phyloP scores from a whole-genome alignment of 2,797 vertebrate genomes.

The Xerus rutilus region DNA sequence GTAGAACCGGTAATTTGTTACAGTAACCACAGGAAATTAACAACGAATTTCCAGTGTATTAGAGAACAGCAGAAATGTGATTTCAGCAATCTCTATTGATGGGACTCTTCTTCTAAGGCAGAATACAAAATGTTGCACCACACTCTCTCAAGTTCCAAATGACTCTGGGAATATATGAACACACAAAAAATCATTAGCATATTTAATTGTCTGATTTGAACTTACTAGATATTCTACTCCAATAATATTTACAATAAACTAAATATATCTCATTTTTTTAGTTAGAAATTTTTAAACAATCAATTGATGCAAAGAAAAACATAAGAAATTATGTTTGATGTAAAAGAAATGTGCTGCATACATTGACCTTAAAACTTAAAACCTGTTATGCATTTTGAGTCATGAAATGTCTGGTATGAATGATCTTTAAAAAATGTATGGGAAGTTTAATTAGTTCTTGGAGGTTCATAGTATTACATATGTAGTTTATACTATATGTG shows the following conservation, averaged over 20 bases:
- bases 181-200: neutral
- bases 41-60: neutral
- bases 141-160: neutral
- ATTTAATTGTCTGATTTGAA: constrained; percentile 34
- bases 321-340: constrained; percentile 17
- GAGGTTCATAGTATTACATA: neutral
- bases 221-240: neutral
- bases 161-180: neutral
- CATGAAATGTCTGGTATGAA: neutral
- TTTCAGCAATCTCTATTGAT: neutral
- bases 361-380: constrained; percentile 25
- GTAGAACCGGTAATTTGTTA: neutral
- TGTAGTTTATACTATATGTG: neutral
- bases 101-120: neutral
- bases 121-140: neutral
- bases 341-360: neutral
- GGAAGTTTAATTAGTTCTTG: neutral
- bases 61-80: neutral
- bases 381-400: neutral
- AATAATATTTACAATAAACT: neutral
- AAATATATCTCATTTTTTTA: neutral
- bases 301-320: neutral
- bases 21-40: neutral
- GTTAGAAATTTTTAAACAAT: constrained; percentile 9
- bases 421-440: neutral